Evolutionary conservation across 2,888 invertebrate genomes (phyloP).

Genomic region (Eledona agricola): DNA sequence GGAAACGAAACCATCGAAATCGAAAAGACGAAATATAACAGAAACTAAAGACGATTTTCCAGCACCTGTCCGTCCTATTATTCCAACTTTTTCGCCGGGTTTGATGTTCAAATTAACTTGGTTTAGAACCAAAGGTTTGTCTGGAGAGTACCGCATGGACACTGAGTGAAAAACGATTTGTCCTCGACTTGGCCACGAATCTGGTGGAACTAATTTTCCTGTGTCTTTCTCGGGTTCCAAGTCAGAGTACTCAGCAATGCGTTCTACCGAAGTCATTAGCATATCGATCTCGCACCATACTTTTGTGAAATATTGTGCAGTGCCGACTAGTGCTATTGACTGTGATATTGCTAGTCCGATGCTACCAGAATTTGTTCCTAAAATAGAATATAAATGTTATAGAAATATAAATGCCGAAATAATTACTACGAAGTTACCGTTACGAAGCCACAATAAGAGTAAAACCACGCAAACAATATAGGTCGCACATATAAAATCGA

Average conservation of each 20-base stretch:
- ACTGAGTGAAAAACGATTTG: constrained; percentile 67
- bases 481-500: background rate
- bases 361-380: too few species aligned
- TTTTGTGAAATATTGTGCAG: too few species aligned
- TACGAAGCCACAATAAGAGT: background rate
- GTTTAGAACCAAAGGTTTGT: constrained; percentile 75
- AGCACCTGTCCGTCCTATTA: constrained; percentile 88
- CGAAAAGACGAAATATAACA: constrained; percentile 81
- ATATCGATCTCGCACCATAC: constrained; percentile 72
- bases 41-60: constrained; percentile 84
- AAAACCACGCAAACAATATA: too few species aligned
- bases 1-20: constrained; percentile 75
- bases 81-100: constrained; percentile 75
- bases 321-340: too few species aligned
- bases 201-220: constrained; percentile 63
- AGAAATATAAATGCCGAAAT: too few species aligned
- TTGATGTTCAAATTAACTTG: constrained; percentile 71
- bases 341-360: too few species aligned
- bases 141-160: constrained; percentile 73
- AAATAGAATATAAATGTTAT: too few species aligned
- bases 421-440: background rate
- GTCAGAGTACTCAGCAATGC: constrained; percentile 18
- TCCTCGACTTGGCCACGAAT: constrained; percentile 1
- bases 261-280: constrained; percentile 53
- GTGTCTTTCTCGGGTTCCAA: constrained; percentile 56